phyloP scores from a whole-genome alignment of 2,113 vertebrate genomes.

The Heterocephalus glaber region DNA sequence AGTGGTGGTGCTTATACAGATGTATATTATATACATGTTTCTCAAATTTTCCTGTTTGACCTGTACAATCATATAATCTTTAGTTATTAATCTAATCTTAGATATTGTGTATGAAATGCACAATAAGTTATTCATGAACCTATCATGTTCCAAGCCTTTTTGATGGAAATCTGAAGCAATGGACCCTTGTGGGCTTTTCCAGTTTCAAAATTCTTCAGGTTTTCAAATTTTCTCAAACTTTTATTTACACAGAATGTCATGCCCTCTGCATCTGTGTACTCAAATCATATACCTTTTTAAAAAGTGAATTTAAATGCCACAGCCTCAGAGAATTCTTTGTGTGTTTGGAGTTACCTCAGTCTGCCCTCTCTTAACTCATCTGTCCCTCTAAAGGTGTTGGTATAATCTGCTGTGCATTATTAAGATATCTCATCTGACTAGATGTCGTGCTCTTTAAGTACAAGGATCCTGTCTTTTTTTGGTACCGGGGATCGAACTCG shows the following conservation, averaged over 20 bases:
- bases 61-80: not conserved
- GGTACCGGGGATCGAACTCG: too few species aligned
- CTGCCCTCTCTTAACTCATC: constrained; percentile 39
- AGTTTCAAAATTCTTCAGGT: not conserved
- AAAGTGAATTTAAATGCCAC: constrained; percentile 55
- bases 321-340: constrained; percentile 1
- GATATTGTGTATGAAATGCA: not conserved
- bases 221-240: not conserved
- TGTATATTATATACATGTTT: too few species aligned
- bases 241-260: not conserved
- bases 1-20: not conserved
- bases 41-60: not conserved
- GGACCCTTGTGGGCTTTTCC: not conserved
- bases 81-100: not conserved
- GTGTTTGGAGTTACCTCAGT: not conserved
- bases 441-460: constrained; percentile 36
- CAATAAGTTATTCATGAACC: not conserved
- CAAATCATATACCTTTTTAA: not conserved
- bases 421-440: not conserved
- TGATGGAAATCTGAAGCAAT: not conserved
- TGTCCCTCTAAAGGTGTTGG: constrained; percentile 36
- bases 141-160: not conserved
- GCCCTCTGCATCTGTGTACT: not conserved
- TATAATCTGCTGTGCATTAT: constrained; percentile 23
- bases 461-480: not conserved